Evolutionary conservation across 2,888 invertebrate species (phyloP).

Genomic region (Rutpela maculata): DNA sequence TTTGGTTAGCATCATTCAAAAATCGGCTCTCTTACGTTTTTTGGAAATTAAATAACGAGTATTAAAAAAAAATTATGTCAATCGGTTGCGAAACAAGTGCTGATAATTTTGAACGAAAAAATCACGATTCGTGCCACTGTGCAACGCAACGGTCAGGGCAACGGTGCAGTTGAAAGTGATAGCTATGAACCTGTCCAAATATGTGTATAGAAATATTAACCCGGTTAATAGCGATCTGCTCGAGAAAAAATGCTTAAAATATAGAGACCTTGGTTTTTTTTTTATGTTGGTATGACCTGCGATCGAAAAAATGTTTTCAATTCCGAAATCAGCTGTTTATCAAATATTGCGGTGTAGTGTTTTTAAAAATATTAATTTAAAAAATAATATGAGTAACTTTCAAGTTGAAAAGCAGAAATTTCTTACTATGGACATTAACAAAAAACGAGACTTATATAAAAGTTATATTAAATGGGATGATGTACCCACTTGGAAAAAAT

Average conservation of each 20-base stretch:
- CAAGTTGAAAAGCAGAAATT: constrained; percentile 76
- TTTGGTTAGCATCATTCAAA: no score
- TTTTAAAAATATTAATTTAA: constrained; percentile 10
- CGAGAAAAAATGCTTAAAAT: constrained; percentile 2
- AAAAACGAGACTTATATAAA: constrained; percentile 76
- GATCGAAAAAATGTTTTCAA: constrained; percentile 13
- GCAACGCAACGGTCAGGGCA: no score
- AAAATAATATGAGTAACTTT: constrained; percentile 75
- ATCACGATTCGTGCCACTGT: no score
- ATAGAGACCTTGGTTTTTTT: background rate
- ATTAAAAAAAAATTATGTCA: no score
- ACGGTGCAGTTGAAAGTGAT: no score
- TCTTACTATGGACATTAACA: constrained; percentile 74
- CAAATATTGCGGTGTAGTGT: background rate
- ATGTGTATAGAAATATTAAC: no score
- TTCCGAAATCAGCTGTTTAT: constrained; percentile 29
- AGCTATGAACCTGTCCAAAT: no score
- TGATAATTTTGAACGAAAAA: no score
- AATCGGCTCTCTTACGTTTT: no score
- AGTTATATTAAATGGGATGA: constrained; percentile 73
- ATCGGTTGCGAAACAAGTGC: no score
- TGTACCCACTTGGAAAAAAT: constrained; percentile 78
- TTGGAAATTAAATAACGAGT: no score
- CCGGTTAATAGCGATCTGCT: background rate
- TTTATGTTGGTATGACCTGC: background rate